These are phyloP conservation scores for Thamnophis sirtalis DNA, from an alignment of 2,113 vertebrate species.

Conservation along the genomic window DNA sequence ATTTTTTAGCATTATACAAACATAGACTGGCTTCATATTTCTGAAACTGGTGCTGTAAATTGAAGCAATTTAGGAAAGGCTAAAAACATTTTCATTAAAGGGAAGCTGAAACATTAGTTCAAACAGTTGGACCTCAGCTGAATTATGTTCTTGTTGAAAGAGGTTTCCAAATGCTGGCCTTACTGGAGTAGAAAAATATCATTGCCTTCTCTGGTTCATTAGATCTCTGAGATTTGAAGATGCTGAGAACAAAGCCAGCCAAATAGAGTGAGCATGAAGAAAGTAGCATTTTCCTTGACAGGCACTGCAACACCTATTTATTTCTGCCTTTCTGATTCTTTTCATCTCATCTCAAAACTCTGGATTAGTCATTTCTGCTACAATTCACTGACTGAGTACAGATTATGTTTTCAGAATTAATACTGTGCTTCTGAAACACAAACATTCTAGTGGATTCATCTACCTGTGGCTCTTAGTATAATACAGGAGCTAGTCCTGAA, in stretches of 20 bases:
- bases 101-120: conserved; percentile 6
- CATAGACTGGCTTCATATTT: conserved; percentile 51
- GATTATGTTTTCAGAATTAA: neutral
- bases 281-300: neutral
- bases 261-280: conserved; percentile 5
- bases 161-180: conserved; percentile 40
- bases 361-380: neutral
- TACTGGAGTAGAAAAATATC: conserved; percentile 35
- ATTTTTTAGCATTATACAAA: neutral
- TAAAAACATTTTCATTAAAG: conserved; percentile 55
- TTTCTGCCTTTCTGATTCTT: neutral
- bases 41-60: conserved; percentile 21
- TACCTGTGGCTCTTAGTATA: neutral
- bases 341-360: neutral
- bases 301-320: neutral
- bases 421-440: neutral
- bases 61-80: conserved; percentile 49
- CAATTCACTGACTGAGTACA: neutral
- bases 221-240: conserved; percentile 29
- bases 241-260: conserved; percentile 19
- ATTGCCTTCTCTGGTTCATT: conserved; percentile 10
- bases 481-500: neutral
- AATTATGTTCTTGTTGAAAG: conserved; percentile 50
- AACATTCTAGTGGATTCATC: neutral
- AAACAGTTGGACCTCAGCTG: conserved; percentile 41